Percentiles rank a stretch among this genome's conserved stretches.
Evolutionary conservation across 2,113 vertebrate species (phyloP).

Genomic region (Periophthalmodon schlosseri): DNA sequence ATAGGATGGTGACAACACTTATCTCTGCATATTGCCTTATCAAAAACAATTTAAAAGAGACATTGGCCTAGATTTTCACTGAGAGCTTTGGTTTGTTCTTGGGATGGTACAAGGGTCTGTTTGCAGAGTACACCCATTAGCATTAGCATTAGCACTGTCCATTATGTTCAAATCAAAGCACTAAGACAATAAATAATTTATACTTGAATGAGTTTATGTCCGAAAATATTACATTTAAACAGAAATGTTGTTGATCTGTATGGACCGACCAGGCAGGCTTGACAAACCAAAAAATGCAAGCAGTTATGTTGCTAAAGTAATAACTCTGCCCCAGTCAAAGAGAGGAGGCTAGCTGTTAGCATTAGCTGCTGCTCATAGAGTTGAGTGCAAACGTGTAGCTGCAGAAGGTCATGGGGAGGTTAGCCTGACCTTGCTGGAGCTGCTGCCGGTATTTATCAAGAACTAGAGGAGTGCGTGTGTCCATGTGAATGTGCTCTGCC

Average conservation of each 20-base stretch:
- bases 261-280: too few species aligned
- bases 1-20: constrained; percentile 69
- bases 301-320: not conserved
- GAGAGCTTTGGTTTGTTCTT: constrained; percentile 49
- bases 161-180: constrained; percentile 52
- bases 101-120: constrained; percentile 72
- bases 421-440: constrained; percentile 79
- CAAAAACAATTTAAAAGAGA: constrained; percentile 73
- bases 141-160: constrained; percentile 55
- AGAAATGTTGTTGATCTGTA: too few species aligned
- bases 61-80: constrained; percentile 60
- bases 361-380: constrained; percentile 82
- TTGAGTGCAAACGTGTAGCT: constrained; percentile 80
- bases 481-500: constrained; percentile 9
- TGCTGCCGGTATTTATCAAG: constrained; percentile 82
- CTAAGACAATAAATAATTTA: constrained; percentile 13
- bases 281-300: too few species aligned
- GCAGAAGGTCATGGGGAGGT: constrained; percentile 83
- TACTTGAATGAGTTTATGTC: not conserved
- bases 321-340: not conserved
- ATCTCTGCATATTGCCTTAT: constrained; percentile 73
- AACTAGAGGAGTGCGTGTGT: constrained; percentile 55
- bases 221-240: too few species aligned
- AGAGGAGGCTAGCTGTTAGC: not conserved
- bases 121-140: constrained; percentile 59